A percentile compares a stretch with the other conserved stretches of the same genome.
Evolutionary conservation across 1,140 invertebrate genomes (phyloP).

Genomic region (Temnothorax longispinosus): DNA sequence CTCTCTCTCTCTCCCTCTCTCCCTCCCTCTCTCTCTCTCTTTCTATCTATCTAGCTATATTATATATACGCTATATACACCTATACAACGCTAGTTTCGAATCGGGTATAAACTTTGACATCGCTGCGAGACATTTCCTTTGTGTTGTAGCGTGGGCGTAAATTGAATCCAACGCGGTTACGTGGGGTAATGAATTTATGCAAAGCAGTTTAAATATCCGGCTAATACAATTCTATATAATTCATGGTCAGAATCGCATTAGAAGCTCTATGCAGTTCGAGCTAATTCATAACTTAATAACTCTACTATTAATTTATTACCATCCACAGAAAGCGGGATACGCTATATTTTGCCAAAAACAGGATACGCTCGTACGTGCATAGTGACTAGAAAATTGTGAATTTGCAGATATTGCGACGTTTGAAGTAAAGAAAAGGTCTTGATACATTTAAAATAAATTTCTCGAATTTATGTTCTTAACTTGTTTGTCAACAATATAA

Average conservation of each 20-base stretch:
- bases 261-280: slow-evolving; percentile 19
- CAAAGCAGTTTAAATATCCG: slow-evolving; percentile 61
- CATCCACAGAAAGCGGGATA: neutral
- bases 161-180: slow-evolving; percentile 49
- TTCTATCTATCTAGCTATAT: neutral
- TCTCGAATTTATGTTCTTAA: neutral
- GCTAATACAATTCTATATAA: slow-evolving; percentile 53
- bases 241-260: slow-evolving; percentile 46
- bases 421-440: neutral
- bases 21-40: neutral
- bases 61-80: neutral
- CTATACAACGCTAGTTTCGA: slow-evolving; percentile 20
- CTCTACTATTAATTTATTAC: slow-evolving; percentile 29
- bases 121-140: slow-evolving; percentile 47
- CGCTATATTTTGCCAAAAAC: neutral
- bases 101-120: slow-evolving; percentile 58
- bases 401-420: neutral
- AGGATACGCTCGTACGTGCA: neutral
- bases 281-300: slow-evolving; percentile 47
- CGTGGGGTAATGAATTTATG: slow-evolving; percentile 51
- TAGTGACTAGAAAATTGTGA: neutral
- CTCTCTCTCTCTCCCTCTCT: neutral
- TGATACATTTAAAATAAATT: neutral
- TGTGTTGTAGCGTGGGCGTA: slow-evolving; percentile 25
- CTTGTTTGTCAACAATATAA: neutral